Evolutionary conservation across 2,113 vertebrate species (phyloP), one percentile per base, ranked within the genome.

Genomic region (Rutilus rutilus): DNA sequence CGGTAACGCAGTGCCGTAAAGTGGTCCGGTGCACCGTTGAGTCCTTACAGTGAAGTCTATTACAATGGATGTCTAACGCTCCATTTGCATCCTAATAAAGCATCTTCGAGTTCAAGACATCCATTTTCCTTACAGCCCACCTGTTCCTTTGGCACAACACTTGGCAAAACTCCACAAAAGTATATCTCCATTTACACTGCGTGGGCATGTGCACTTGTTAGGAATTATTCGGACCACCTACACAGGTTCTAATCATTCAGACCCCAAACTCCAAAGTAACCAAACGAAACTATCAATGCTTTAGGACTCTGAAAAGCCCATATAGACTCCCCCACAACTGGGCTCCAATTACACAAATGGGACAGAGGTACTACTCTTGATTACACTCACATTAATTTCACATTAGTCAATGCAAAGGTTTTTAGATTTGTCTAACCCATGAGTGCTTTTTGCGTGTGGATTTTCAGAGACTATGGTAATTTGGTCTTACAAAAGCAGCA

Each of bases 131-230:
- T 84, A 87, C 83, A 91, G 90, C 88, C 90, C 82, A 86, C 80
- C 87, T 84, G 89, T 91, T 93, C 91, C 94, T 95, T 95, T 95
- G 93, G 93, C 94, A 95, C 92, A 91, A 93, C 84, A 93, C 89
- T 90, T 89, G 33, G 84, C 82, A 87, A 87, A 89, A 71, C 67
- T 86, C 62, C 85, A 78, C 27, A 87, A 86, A 90, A 52, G 87
- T 88, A 90, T 86, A 87, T 86, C 86, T 76, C 88, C 87, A 87
- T 86, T 86, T 87, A 90, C 87, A 89, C 90, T 45, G 5, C 69
- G 67, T 64, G 60, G 36, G 78, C 78, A 62, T 42, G 33, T 59
- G 77, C 9, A 15, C 60, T 36, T 67, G 62, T 15, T 52, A 11
- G 79, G 36, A 27, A 8, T 82, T 11, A 14, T 50, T 52, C 1